Evolutionary conservation across 2,797 vertebrate species (phyloP), one percentile per base, ranked within the genome.

Genomic region (Oryzias sinensis): DNA sequence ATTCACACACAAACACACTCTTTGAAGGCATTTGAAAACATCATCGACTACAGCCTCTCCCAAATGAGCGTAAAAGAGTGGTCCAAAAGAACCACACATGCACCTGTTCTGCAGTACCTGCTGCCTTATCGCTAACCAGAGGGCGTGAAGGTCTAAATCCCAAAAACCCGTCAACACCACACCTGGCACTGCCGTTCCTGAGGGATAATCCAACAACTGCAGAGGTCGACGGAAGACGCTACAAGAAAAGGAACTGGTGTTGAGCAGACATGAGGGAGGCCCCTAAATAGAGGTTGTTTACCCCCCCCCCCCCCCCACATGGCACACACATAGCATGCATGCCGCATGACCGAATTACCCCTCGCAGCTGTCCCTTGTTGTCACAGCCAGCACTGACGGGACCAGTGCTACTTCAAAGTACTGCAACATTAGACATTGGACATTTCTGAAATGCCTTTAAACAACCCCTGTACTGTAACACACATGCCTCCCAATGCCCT

Each of bases 331-430:
- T 37, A 56, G 51, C 51, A 57, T 58, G 63, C 60, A 84, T 54
- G 65, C 75, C 82, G 80, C 72, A 77, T 82, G 80, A 86, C 68
- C 63, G 70, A 63, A 85, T 84, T 62, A 77, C 74, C 57, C 67
- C 62, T 70, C 68, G 81, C 88, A 90, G 88, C 88, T 90, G 87
- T 68, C 86, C 59, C 15, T 48, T 65, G 63, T 65, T 68, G 67
- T 89, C 88, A 87, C 57, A 0, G 44, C 68, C 65, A 58, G 52
- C 55, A 53, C 62, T 84, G 85, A 87, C 84, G 86, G 74, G 71
- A 75, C 70, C 53, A 60, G 59, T 80, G 56, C 77, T 74, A 67
- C 59, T 71, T 49, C 57, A 65, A 5, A 25, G 48, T 41, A 52
- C 65, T 66, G 68, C 68, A 82, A 85, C 77, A 68, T 64, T 77